Conservation (phyloP, 2,113 vertebrate species). For the Melanerpes aurifrons region DNA sequence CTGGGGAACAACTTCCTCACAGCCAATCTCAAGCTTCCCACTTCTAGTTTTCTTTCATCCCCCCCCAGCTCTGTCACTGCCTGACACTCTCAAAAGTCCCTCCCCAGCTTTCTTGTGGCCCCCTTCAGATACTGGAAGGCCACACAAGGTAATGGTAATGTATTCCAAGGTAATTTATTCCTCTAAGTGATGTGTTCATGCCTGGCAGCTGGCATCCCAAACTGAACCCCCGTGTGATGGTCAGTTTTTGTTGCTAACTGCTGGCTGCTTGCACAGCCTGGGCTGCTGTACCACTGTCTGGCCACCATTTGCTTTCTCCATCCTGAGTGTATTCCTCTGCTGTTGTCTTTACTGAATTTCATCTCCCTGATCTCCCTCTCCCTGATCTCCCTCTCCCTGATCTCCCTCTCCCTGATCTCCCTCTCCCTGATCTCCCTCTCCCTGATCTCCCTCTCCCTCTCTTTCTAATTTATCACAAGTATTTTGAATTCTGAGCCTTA, state of each 20-base stretch:
- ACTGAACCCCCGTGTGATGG: background rate
- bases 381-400: too few relatives aligned
- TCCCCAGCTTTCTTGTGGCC: too few relatives aligned
- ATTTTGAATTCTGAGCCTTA: background rate
- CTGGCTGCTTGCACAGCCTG: background rate
- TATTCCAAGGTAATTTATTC: background rate
- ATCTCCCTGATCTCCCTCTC: background rate
- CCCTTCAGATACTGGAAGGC: too few relatives aligned
- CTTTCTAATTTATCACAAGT: background rate
- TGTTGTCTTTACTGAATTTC: constrained; percentile 5
- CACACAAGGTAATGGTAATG: too few relatives aligned
- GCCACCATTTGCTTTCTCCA: constrained; percentile 15
- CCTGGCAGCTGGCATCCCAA: background rate
- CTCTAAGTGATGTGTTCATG: background rate
- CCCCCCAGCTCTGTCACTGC: too few relatives aligned
- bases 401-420: too few relatives aligned
- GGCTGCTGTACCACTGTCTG: rapidly evolving
- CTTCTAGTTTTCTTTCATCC: too few relatives aligned
- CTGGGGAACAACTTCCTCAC: too few relatives aligned
- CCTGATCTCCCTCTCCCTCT: too few relatives aligned
- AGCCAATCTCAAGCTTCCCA: too few relatives aligned
- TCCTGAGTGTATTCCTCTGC: background rate
- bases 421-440: too few relatives aligned
- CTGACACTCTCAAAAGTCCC: too few relatives aligned
- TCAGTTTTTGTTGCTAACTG: background rate